phyloP scores from a whole-genome alignment of 1,140 invertebrate genomes.

The Macrostomum lignano region DNA sequence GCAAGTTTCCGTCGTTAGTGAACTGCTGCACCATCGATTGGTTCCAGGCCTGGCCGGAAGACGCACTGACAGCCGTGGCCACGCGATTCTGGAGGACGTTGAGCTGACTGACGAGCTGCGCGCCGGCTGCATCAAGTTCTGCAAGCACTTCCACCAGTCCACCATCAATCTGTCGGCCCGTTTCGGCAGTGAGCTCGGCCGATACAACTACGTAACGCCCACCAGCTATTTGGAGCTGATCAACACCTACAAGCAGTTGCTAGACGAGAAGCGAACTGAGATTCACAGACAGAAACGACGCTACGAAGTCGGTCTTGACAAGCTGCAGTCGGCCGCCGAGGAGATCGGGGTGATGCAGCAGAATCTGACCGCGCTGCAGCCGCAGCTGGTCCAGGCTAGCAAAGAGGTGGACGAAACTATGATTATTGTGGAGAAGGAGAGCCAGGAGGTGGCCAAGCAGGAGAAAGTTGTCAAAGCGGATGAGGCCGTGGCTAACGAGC shows the following conservation, averaged over 20 bases:
- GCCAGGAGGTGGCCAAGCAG: conserved; percentile 27
- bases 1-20: conserved; percentile 71
- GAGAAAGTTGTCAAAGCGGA: conserved; percentile 29
- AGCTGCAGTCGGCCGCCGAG: conserved; percentile 22
- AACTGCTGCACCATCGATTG: conserved; percentile 90
- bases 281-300: conserved; percentile 40
- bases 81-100: conserved; percentile 42
- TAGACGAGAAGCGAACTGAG: conserved; percentile 30
- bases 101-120: conserved; percentile 41
- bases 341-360: conserved; percentile 42
- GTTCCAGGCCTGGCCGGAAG: conserved; percentile 41
- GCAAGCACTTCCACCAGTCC: conserved; percentile 53
- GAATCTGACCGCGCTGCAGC: conserved; percentile 53
- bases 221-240: conserved; percentile 29
- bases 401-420: conserved; percentile 27
- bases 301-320: conserved; percentile 31
- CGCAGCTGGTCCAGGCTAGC: conserved; percentile 37
- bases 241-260: conserved; percentile 23
- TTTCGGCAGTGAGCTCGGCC: conserved; percentile 38
- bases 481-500: conserved; percentile 27
- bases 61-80: conserved; percentile 48
- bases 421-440: conserved; percentile 25
- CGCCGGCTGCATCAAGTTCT: conserved; percentile 32
- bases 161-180: conserved; percentile 35
- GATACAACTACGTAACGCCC: conserved; percentile 29